phyloP scores from a whole-genome alignment of 1,140 invertebrate genomes.

The Caerostris extrusa region DNA sequence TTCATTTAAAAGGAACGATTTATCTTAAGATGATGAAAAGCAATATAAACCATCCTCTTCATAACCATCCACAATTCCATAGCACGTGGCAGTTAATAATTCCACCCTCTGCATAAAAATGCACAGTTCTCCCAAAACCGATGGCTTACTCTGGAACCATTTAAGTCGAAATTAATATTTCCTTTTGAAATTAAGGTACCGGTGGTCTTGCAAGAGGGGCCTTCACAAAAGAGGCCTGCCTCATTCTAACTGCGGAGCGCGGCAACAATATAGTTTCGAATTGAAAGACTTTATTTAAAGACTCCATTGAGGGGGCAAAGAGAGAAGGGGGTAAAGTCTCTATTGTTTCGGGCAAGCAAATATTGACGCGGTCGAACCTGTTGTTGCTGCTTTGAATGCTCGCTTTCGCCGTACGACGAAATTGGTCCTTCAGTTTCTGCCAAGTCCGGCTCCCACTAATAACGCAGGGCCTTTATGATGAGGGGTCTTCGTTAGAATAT shows the following conservation, averaged over 20 bases:
- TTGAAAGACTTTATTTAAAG: constrained; percentile 75
- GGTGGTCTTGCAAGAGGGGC: background rate
- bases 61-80: background rate
- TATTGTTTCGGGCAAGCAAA: constrained; percentile 69
- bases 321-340: background rate
- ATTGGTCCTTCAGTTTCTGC: constrained; percentile 62
- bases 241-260: background rate
- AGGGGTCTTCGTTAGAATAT: constrained; percentile 71
- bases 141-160: constrained; percentile 46
- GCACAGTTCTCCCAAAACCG: constrained; percentile 22
- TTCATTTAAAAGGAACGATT: background rate
- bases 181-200: constrained; percentile 70
- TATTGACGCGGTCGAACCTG: constrained; percentile 67
- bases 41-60: background rate
- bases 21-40: background rate
- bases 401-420: constrained; percentile 49
- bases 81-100: background rate
- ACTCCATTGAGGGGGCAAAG: background rate
- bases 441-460: constrained; percentile 61
- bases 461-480: constrained; percentile 55
- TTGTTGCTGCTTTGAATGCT: constrained; percentile 62
- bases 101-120: constrained; percentile 53
- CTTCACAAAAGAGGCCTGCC: background rate
- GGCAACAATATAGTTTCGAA: constrained; percentile 47
- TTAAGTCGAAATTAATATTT: constrained; percentile 76